Conservation (phyloP, 2,888 invertebrate species). For the Adineta ricciae region DNA sequence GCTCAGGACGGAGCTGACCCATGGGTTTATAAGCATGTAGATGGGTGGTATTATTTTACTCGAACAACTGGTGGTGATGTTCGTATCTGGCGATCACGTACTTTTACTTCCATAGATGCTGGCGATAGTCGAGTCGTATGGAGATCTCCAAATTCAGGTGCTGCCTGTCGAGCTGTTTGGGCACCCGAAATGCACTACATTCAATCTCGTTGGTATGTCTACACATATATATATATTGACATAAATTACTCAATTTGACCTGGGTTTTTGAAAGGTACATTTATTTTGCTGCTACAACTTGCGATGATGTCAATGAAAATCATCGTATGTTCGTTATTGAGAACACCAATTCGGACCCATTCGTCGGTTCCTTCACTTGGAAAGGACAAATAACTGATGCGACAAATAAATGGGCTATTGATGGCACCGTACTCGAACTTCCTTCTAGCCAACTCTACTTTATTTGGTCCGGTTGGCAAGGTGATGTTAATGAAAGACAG, state of each 20-base stretch:
- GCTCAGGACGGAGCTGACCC: constrained; percentile 16
- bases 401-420: constrained; percentile 17
- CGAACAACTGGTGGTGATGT: not conserved
- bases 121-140: constrained; percentile 13
- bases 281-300: constrained; percentile 4
- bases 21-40: constrained; percentile 17
- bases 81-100: constrained; percentile 1
- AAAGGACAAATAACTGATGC: constrained; percentile 15
- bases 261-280: not conserved
- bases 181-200: not conserved
- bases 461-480: constrained; percentile 1
- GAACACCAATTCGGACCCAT: not conserved
- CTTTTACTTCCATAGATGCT: not conserved
- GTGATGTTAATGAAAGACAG: not conserved
- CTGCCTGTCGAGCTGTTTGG: constrained; percentile 2
- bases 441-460: not conserved
- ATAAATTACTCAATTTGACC: not conserved
- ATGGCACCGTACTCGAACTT: not conserved
- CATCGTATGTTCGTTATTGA: constrained; percentile 15
- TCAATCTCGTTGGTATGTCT: not conserved
- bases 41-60: constrained; percentile 18
- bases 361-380: not conserved
- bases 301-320: not conserved
- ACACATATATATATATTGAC: not conserved
- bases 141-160: not conserved